Evolutionary conservation across 2,888 invertebrate species (phyloP), one percentile per base, ranked within the genome.

Genomic region (Nymphalis c-album): DNA sequence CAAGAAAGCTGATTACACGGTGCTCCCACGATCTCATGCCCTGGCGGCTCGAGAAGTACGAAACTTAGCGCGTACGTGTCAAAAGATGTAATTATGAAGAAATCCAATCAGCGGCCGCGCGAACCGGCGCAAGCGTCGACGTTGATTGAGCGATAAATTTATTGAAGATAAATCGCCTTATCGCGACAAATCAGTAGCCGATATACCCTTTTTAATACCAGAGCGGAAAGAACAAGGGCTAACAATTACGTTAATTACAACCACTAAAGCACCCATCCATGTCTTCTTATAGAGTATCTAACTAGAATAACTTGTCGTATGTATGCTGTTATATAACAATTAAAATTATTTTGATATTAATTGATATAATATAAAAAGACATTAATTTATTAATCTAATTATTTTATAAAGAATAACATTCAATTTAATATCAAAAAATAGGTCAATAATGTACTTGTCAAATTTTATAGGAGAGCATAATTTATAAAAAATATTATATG

Each of bases 31-130:
- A 88, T 90, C 91, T 85, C 87, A 76, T 87, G 88, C 82, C 88
- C 88, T 82, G 85, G 82, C 88, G 83, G 85, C 84, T 82, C 79
- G 82, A 83, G 57, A 57, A 84, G 90, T 86, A 90, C 88, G 87
- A 91, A 91, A 88, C 91, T 90, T 91, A 87, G 87, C 90, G 87
- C 87, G 85, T 87, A 89, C 90, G 85, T 89, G 91, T 92, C 91
- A 91, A 91, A 92, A 91, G 89, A 91, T 90, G 90, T 92, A 92
- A 92, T 92, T 92, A 91, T 89, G 89, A 91, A 89, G 90, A 90
- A 91, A 92, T 88, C 90, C 91, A 92, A 92, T 92, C 91, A 92
- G 85, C 86, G 82, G 80, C 78, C 69, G 72, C 72, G 74, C 75
- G 71, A 70, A 72, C 74, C 75, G 72, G 73, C 80, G 83, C 83